Conservation (phyloP, 2,797 vertebrate species). For the Malurus splendens region DNA sequence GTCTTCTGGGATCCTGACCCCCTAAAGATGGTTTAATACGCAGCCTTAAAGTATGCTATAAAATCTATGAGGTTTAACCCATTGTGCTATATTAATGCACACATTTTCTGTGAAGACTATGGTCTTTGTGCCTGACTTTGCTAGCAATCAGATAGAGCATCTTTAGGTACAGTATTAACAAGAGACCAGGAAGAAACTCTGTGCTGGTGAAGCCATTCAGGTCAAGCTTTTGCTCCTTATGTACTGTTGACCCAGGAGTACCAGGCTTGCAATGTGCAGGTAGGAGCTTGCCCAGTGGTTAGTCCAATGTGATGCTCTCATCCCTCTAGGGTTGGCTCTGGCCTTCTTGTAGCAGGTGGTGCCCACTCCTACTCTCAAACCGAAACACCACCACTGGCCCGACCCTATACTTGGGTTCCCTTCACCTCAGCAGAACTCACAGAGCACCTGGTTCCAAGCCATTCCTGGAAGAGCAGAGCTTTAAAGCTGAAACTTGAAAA, state of each 20-base stretch:
- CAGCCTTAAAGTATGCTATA: background rate
- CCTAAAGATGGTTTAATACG: background rate
- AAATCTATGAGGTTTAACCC: background rate
- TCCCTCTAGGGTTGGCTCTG: background rate
- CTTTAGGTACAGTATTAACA: background rate
- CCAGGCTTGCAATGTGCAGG: background rate
- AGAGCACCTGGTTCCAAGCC: background rate
- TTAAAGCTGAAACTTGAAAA: background rate
- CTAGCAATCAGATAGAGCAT: background rate
- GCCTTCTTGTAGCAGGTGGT: accelerated
- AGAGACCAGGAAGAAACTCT: background rate
- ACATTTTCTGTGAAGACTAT: background rate
- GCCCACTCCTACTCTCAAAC: background rate
- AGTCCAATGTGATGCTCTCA: background rate
- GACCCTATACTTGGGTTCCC: accelerated
- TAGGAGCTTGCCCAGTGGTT: background rate
- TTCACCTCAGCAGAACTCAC: background rate
- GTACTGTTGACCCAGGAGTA: accelerated
- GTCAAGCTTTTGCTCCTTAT: background rate
- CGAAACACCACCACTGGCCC: accelerated
- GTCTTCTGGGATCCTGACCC: background rate
- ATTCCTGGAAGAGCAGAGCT: background rate
- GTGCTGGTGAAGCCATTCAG: background rate
- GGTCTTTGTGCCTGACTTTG: background rate
- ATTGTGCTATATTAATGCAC: background rate